These are phyloP conservation scores for Oceanodroma leucorhoa DNA, from an alignment of 2,797 vertebrate genomes.

Conservation along the genomic window DNA sequence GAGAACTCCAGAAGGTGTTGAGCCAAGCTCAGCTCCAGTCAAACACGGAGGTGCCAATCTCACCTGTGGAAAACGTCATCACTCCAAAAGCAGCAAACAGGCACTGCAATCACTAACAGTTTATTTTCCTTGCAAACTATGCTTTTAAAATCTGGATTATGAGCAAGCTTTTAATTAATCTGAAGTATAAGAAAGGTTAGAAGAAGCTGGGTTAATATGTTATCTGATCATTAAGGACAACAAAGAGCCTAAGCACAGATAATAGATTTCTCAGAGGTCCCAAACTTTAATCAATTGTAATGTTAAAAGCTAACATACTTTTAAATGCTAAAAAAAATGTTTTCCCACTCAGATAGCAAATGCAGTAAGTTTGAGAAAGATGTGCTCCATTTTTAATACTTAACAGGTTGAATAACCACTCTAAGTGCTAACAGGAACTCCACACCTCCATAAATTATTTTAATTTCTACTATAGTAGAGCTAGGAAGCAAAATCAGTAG, in stretches of 20 bases:
- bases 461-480: background rate
- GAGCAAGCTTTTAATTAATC: background rate
- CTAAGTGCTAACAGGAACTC: background rate
- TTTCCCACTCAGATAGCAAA: background rate
- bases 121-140: accelerated
- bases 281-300: background rate
- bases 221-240: background rate
- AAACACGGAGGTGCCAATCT: background rate
- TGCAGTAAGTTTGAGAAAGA: background rate
- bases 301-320: background rate
- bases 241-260: background rate
- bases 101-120: background rate
- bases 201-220: background rate
- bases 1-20: background rate
- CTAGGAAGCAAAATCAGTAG: background rate
- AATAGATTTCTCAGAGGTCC: background rate
- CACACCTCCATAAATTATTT: background rate
- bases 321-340: background rate
- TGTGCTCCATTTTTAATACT: background rate
- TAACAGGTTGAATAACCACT: background rate
- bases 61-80: accelerated
- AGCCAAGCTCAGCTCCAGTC: background rate
- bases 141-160: background rate
- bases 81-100: accelerated
- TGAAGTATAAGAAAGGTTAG: background rate